Conservation (phyloP, 2,797 vertebrate genomes). For the Molossus molossus region DNA sequence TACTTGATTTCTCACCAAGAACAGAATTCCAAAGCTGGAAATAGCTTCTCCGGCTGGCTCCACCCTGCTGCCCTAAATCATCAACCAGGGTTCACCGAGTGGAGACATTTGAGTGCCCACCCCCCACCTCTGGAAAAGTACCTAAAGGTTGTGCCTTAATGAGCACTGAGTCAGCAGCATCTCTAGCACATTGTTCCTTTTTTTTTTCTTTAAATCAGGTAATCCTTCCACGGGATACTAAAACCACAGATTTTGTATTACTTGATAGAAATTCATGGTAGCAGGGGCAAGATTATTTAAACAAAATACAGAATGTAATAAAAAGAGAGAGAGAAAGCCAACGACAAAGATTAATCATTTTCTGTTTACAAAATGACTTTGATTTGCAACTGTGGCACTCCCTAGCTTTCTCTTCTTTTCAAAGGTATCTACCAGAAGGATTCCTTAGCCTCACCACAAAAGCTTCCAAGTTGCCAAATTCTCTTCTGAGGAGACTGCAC, state of each 20-base stretch:
- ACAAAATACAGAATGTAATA: conserved; percentile 47
- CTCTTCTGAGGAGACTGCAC: neutral
- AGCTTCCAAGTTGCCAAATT: neutral
- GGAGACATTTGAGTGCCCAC: neutral
- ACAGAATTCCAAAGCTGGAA: conserved; percentile 23
- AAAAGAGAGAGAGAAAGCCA: neutral
- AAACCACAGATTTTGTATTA: conserved; percentile 52
- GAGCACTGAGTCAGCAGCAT: neutral
- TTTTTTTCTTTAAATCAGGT: conserved; percentile 34
- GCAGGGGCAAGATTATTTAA: conserved; percentile 64
- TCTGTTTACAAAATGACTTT: conserved; percentile 53
- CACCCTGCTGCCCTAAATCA: neutral
- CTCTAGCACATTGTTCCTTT: conserved; percentile 39
- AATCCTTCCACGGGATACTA: neutral
- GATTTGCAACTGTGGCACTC: neutral
- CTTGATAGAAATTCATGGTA: conserved; percentile 20
- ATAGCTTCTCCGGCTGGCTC: neutral
- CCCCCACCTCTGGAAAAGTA: conserved; percentile 63
- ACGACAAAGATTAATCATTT: conserved; percentile 55
- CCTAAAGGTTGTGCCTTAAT: conserved; percentile 18
- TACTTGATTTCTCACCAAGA: neutral
- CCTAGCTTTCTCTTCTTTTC: neutral
- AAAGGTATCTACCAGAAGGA: conserved; percentile 1
- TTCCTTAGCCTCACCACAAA: neutral
- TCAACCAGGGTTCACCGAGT: neutral